These are phyloP conservation scores for Onthophagus sagittarius DNA, from an alignment of 2,888 invertebrate genomes.

Conservation along the genomic window DNA sequence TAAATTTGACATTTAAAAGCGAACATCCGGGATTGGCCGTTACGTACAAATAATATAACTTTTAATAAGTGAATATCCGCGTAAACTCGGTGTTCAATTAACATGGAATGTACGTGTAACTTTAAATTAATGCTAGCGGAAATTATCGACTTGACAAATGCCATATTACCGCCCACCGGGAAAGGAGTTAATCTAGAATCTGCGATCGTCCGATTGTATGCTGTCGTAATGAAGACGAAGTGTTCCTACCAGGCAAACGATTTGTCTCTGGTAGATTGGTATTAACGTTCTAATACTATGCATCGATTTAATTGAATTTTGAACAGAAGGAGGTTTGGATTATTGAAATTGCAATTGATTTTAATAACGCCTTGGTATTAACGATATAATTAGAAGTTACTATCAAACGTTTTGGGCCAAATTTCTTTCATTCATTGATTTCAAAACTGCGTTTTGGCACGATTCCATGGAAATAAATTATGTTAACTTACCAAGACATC, in stretches of 20 bases:
- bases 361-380: background rate
- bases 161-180: background rate
- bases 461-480: too few relatives aligned
- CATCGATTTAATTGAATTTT: background rate
- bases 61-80: background rate
- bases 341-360: background rate
- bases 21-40: background rate
- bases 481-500: too few relatives aligned
- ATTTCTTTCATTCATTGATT: too few relatives aligned
- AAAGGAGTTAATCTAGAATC: background rate
- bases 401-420: too few relatives aligned
- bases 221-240: background rate
- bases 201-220: background rate
- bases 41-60: background rate
- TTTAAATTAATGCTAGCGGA: background rate
- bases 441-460: too few relatives aligned
- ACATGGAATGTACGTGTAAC: background rate
- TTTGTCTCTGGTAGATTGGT: background rate
- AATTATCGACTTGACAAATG: background rate
- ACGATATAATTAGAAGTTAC: too few relatives aligned
- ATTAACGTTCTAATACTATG: background rate
- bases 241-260: background rate
- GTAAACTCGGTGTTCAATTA: background rate
- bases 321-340: background rate
- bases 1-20: constrained; percentile 3